phyloP scores from a whole-genome alignment of 2,113 vertebrate species.

The Cyprinodon variegatus region DNA sequence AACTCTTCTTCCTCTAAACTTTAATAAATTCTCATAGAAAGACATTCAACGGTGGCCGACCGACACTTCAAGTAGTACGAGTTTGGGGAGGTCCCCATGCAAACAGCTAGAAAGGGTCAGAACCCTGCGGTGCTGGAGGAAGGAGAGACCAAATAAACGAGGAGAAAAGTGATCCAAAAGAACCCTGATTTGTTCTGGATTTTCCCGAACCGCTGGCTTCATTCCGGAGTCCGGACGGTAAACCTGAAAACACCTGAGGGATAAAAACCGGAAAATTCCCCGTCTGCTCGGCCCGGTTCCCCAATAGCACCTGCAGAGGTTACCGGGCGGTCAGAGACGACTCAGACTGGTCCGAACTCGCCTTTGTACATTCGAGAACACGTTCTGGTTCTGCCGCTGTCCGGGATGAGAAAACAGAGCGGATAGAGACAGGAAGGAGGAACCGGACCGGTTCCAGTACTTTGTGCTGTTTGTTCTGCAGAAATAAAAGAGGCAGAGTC shows the following conservation, averaged over 20 bases:
- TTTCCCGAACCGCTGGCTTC: constrained; percentile 45
- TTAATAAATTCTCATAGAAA: constrained; percentile 77
- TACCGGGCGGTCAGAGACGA: background rate
- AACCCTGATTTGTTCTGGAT: constrained; percentile 57
- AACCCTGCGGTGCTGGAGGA: too few species aligned
- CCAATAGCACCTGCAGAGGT: constrained; percentile 28
- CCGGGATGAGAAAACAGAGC: background rate
- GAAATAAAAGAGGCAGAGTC: too few species aligned
- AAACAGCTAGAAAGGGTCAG: constrained; percentile 6
- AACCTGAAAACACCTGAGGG: constrained; percentile 66
- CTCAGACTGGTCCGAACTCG: background rate
- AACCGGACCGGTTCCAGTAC: too few species aligned
- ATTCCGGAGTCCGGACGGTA: constrained; percentile 33
- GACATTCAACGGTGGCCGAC: constrained; percentile 83
- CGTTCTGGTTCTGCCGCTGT: too few species aligned
- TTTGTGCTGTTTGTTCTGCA: too few species aligned
- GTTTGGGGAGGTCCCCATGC: constrained; percentile 56
- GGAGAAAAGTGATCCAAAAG: constrained; percentile 12
- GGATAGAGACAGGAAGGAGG: background rate
- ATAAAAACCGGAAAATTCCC: constrained; percentile 9
- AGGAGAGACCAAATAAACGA: too few species aligned
- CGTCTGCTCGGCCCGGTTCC: constrained; percentile 2
- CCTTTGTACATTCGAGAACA: background rate
- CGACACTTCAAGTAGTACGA: constrained; percentile 80
- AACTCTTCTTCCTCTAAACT: background rate